These are phyloP conservation scores for Habropoda laboriosa DNA, from an alignment of 1,140 invertebrate genomes.

Conservation along the genomic window DNA sequence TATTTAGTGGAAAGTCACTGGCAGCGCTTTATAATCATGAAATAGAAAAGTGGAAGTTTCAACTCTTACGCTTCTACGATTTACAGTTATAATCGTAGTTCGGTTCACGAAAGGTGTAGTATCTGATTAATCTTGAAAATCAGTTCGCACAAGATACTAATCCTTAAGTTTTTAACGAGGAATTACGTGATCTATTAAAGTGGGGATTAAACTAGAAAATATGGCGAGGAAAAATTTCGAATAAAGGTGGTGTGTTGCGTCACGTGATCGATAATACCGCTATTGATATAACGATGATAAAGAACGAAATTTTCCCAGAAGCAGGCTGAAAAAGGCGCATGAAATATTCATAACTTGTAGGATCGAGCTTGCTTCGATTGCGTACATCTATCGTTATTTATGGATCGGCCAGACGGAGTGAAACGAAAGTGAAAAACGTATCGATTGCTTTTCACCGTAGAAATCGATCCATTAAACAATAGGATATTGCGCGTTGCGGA, in stretches of 20 bases:
- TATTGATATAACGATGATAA: neutral
- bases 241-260: neutral
- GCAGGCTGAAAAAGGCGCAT: neutral
- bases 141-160: conserved; percentile 11
- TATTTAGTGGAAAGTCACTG: neutral
- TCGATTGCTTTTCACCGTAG: conserved; percentile 48
- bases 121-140: neutral
- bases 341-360: conserved; percentile 40
- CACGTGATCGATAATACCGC: neutral
- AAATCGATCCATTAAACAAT: conserved; percentile 9
- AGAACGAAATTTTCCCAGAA: neutral
- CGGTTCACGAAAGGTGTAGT: neutral
- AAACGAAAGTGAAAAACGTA: conserved; percentile 47
- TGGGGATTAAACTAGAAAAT: neutral
- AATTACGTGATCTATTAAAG: conserved; percentile 3
- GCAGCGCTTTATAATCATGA: neutral
- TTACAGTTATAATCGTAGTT: neutral
- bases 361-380: neutral
- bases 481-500: neutral
- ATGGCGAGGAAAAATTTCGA: neutral
- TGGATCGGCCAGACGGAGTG: neutral
- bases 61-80: conserved; percentile 4
- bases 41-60: conserved; percentile 4
- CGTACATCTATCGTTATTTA: conserved; percentile 12
- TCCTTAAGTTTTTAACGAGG: conserved; percentile 3